Base-by-base conservation (phyloP, 1,140 invertebrate genomes). In the Pseudoatta argentina region DNA sequence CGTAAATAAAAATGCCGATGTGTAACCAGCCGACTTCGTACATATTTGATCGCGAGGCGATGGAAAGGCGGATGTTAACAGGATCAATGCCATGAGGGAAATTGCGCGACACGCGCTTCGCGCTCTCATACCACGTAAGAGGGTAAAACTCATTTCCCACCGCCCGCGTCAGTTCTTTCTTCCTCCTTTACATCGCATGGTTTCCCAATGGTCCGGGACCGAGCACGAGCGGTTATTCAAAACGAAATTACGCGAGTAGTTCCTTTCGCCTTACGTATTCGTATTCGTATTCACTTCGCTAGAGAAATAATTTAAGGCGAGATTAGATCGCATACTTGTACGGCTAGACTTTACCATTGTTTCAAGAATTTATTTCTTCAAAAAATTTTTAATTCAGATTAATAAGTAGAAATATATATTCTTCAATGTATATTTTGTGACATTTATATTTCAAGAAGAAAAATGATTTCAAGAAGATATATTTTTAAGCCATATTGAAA, bases 1-100 rank as follows among this genome's bases (percentile, higher is more conserved):
- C 55, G 75, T 69, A 86, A 86, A 86, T 86, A 81, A 82, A 83
- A 75, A 75, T 61, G 39, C 55, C 55, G n/a, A 83, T 83, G 79
- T 83, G 27, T 83, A 83, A 83, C 69, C 69, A 61, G 53, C 39
- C 79, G 69, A 30, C 34, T 59, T 73, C 16, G 55, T 55, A 73
- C 55, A 21, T 83, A 51, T 75, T 83, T 75, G 69, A 73, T 34
- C 69, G 48, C 12, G 14, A 10, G 66, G 21, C 24, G 69, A 75
- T 83, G 55, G 79, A 75, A 83, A 83, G 39, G 57, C 69, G 64
- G 55, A 59, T 44, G 63, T 39, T 64, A 77, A 78, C 18, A 72
- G 48, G 64, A 57, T 44, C 24, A 39, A 24, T 21, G 67, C 34
- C 34, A 63, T 48, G 51, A 79, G 85, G 83, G 79, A 83, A 83